Evolutionary conservation across 2,113 vertebrate genomes (phyloP).

Genomic region (Nothoprocta pentlandii): DNA sequence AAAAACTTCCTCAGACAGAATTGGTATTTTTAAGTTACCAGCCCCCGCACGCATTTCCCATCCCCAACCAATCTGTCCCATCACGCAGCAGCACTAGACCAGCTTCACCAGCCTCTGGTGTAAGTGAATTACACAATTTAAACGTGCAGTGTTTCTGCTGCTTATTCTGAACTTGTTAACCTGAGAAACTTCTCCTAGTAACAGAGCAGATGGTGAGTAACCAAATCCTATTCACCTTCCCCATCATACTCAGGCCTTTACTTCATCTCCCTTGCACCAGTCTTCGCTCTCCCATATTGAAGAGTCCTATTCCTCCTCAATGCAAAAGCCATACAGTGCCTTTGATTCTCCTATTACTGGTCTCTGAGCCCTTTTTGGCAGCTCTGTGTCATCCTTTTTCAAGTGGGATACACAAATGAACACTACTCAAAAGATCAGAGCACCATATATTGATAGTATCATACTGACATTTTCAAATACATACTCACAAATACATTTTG

Average conservation of each 20-base stretch:
- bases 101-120: not conserved
- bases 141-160: not conserved
- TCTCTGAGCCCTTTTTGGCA: not conserved
- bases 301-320: not conserved
- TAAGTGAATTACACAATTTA: not conserved
- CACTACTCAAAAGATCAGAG: not conserved
- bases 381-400: not conserved
- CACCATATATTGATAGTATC: not conserved
- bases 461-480: not conserved
- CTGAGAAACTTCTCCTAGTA: not conserved
- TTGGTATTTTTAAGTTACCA: not conserved
- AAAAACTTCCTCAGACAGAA: not conserved
- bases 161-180: not conserved
- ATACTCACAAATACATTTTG: not conserved
- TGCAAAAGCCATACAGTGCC: not conserved
- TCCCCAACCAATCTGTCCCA: not conserved
- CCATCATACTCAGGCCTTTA: not conserved
- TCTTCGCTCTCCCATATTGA: not conserved
- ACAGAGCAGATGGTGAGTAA: not conserved
- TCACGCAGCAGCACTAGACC: not conserved
- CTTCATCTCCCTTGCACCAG: not conserved
- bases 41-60: not conserved
- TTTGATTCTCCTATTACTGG: not conserved
- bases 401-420: not conserved
- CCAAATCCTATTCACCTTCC: not conserved